phyloP scores from a whole-genome alignment of 2,113 vertebrate genomes.

The Melanocharis versteri region DNA sequence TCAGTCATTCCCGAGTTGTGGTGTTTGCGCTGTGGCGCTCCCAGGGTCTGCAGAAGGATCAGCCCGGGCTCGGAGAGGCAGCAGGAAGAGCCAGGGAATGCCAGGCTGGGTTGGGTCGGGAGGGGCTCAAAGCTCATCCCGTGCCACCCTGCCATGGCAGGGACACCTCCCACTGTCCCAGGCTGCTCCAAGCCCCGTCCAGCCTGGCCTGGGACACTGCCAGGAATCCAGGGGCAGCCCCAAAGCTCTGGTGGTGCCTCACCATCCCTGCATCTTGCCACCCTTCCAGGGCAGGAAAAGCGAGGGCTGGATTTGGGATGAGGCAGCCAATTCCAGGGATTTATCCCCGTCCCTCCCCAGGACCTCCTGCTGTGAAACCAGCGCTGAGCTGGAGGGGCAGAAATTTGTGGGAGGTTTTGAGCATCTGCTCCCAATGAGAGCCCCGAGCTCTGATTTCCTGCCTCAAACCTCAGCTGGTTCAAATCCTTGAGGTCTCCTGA shows the following conservation, averaged over 20 bases:
- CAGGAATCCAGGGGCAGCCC: background rate
- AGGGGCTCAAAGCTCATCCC: background rate
- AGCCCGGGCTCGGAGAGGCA: background rate
- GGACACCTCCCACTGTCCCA: background rate
- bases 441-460: background rate
- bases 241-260: background rate
- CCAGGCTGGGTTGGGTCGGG: background rate
- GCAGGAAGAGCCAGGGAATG: background rate
- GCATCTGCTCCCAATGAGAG: background rate
- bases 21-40: accelerated
- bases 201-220: accelerated
- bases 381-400: background rate
- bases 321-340: background rate
- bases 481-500: background rate
- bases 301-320: background rate
- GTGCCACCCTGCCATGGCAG: background rate
- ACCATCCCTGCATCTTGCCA: background rate
- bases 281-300: background rate
- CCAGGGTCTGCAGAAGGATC: background rate
- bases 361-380: background rate
- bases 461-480: background rate
- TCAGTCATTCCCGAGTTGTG: background rate
- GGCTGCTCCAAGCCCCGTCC: background rate
- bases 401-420: background rate
- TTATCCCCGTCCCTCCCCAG: background rate